Base-by-base conservation (phyloP, 2,113 vertebrate genomes). In the Muscicapa adusta region DNA sequence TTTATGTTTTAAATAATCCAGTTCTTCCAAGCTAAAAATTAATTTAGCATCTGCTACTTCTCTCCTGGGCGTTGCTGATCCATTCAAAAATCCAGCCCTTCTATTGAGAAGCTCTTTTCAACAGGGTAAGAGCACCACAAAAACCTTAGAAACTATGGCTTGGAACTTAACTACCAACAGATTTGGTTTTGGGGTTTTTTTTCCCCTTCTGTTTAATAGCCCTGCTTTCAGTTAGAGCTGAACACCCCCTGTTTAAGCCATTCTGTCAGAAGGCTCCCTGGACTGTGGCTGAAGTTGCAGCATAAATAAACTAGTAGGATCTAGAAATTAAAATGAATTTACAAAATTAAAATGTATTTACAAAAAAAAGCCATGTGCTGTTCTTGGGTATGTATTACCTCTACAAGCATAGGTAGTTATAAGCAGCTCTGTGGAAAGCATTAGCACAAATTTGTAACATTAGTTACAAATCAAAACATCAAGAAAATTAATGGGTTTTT, bases 1-100 rank as follows among this genome's bases (percentile, higher is more conserved):
- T 96, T 97, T 92, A 53, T 96, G 76, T 40, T 93, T 94, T 78
- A 89, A 84, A 93, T 85, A 97, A 95, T 95, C 92, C 91, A 89
- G 83, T 84, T 53, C 70, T 89, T 91, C 83, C 36, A 60, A 93
- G 51, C 47, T 89, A 70, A 77, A 91, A 90, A 74, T 51, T 28
- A 93, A 42, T 53, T 6, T 51, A 45, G 57, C 78, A 83, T 74
- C 68, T 81, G 56, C 65, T 86, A 26, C 47, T 56, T 91, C 48
- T 83, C 86, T 84, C 63, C 71, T 71, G 73, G 71, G 72, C 47
- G 33, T 28, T 58, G 53, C 65, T 43, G 57, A 67, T 73, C 82
- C 67, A 73, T 92, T 92, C 56, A 93, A 89, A 82, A 91, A 84
- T 42, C 43, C 58, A 73, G 26, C 48, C 54, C 34, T 85, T 88